These are phyloP conservation scores for Argyra leucocephala DNA, from an alignment of 2,888 invertebrate species.

Conservation along the genomic window DNA sequence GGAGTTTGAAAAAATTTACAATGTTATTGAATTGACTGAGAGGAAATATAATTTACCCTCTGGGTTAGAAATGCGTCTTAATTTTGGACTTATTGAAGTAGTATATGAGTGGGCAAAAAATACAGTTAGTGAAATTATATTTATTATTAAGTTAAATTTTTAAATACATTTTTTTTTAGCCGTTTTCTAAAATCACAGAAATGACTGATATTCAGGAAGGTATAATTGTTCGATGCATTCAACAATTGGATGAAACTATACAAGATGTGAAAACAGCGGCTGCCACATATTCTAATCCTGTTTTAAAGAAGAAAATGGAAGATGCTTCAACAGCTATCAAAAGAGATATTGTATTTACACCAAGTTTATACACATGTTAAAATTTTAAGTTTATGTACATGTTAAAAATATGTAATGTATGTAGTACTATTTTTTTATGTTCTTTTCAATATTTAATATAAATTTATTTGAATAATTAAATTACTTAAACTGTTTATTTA, in stretches of 20 bases:
- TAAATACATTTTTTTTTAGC: slow-evolving; percentile 44
- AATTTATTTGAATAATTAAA: neutral
- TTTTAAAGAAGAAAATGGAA: slow-evolving; percentile 87
- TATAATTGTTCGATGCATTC: slow-evolving; percentile 93
- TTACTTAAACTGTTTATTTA: slow-evolving; percentile 8
- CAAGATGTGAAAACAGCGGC: slow-evolving; percentile 86
- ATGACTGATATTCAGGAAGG: slow-evolving; percentile 94
- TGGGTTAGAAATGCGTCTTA: slow-evolving; percentile 55
- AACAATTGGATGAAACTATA: slow-evolving; percentile 86
- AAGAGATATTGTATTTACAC: slow-evolving; percentile 95
- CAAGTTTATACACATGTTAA: slow-evolving; percentile 85
- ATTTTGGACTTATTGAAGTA: slow-evolving; percentile 86
- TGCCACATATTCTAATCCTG: slow-evolving; percentile 84
- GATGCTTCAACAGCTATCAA: slow-evolving; percentile 87
- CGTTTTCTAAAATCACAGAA: slow-evolving; percentile 87
- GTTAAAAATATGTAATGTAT: slow-evolving; percentile 23
- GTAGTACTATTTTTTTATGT: neutral
- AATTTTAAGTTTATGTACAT: slow-evolving; percentile 76
- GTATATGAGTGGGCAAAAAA: slow-evolving; percentile 95
- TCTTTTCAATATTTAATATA: neutral
- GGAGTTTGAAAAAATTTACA: slow-evolving; percentile 59
- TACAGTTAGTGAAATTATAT: slow-evolving; percentile 47
- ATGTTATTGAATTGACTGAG: slow-evolving; percentile 59
- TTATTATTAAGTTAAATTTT: slow-evolving; percentile 13
- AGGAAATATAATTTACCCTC: slow-evolving; percentile 30